A percentile compares a stretch with the other conserved stretches of the same genome.
Evolutionary conservation across 2,888 invertebrate genomes (phyloP).

Genomic region (Agrypnus murinus): DNA sequence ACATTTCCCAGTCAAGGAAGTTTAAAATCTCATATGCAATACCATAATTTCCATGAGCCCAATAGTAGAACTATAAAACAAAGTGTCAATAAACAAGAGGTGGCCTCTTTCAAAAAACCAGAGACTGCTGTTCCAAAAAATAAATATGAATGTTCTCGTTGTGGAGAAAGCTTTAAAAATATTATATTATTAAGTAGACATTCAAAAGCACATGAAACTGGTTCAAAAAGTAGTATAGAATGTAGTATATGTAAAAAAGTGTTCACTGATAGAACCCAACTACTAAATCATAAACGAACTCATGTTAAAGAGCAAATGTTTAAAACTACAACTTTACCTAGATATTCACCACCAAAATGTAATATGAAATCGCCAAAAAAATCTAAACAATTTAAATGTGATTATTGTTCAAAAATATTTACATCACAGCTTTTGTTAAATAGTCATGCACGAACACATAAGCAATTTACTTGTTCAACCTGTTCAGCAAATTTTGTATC

Average conservation of each 20-base stretch:
- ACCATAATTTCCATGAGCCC: slow-evolving; percentile 62
- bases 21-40: slow-evolving; percentile 66
- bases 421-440: slow-evolving; percentile 57
- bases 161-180: slow-evolving; percentile 65
- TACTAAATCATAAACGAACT: slow-evolving; percentile 63
- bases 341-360: slow-evolving; percentile 63
- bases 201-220: slow-evolving; percentile 47
- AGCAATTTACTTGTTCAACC: slow-evolving; percentile 61
- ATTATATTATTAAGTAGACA: slow-evolving; percentile 63
- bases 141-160: slow-evolving; percentile 64
- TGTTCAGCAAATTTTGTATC: slow-evolving; percentile 64
- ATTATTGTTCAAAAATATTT: slow-evolving; percentile 63
- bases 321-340: slow-evolving; percentile 59
- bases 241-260: slow-evolving; percentile 64
- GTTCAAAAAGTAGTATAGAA: slow-evolving; percentile 46
- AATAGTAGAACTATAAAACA: slow-evolving; percentile 26
- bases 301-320: slow-evolving; percentile 64
- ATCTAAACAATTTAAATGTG: slow-evolving; percentile 59
- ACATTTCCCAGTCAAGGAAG: slow-evolving; percentile 68
- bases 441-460: slow-evolving; percentile 63
- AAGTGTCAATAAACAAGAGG: background rate
- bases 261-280: slow-evolving; percentile 57
- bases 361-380: slow-evolving; percentile 41
- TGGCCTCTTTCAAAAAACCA: background rate
- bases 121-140: slow-evolving; percentile 25